Conservation (phyloP, 2,888 invertebrate species). For the Ommatoiulus sabulosus region DNA sequence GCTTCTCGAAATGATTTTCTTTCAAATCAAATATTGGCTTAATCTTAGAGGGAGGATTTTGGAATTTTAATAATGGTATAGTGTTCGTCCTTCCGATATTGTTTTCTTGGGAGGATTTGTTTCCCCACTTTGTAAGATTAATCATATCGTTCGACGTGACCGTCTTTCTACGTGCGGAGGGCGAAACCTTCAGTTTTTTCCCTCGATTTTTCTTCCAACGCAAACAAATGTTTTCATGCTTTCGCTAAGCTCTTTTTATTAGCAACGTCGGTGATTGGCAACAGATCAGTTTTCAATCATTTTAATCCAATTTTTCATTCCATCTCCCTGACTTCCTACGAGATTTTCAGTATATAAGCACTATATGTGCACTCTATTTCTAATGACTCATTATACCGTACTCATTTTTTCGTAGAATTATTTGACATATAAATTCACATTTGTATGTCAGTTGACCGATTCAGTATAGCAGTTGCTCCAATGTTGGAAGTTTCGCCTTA, state of each 20-base stretch:
- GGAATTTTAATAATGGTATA: background rate
- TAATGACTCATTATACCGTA: too few species aligned
- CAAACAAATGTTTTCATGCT: background rate
- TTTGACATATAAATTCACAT: too few species aligned
- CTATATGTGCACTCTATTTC: background rate
- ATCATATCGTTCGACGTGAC: background rate
- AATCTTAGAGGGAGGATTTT: background rate
- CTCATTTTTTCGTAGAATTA: too few species aligned
- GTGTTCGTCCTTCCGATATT: background rate
- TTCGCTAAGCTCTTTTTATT: background rate
- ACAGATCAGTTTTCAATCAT: background rate
- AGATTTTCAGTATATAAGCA: background rate
- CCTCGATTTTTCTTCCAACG: background rate
- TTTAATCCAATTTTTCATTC: background rate
- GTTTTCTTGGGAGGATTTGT: background rate
- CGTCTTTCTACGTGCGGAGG: background rate
- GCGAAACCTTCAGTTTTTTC: background rate
- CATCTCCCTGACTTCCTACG: background rate
- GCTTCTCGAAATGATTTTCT: background rate
- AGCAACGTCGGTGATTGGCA: background rate
- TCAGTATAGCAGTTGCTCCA: too few species aligned
- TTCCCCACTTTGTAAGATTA: background rate
- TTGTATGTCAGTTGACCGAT: too few species aligned
- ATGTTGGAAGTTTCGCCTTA: too few species aligned
- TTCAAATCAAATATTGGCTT: too few species aligned